Evolutionary conservation across 2,888 invertebrate species (phyloP).

Genomic region (Hipparchia sbordonii): DNA sequence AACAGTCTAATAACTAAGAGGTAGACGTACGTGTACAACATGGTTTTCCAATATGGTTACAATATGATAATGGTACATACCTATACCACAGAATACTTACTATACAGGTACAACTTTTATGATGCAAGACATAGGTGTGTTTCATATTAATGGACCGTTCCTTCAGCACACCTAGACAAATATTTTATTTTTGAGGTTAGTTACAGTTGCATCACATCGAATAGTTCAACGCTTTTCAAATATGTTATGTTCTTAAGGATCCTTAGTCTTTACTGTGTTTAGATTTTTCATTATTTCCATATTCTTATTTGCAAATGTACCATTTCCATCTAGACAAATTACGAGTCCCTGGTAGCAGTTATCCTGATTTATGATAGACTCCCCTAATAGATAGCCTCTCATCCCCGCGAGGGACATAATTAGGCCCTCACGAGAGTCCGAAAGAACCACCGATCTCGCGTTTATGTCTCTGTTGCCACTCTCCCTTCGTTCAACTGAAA

Average conservation of each 20-base stretch:
- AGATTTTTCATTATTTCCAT: background rate
- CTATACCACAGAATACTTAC: background rate
- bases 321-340: background rate
- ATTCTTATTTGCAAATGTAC: background rate
- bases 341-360: slow-evolving; percentile 46
- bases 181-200: slow-evolving; percentile 2
- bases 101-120: slow-evolving; percentile 2
- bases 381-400: slow-evolving; percentile 23
- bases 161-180: slow-evolving; percentile 18
- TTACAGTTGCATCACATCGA: background rate
- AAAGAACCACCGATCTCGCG: slow-evolving; percentile 19
- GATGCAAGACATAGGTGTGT: slow-evolving; percentile 19
- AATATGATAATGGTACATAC: slow-evolving; percentile 1
- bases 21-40: no score
- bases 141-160: slow-evolving; percentile 14
- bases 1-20: no score
- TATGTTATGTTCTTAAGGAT: no score
- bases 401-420: slow-evolving; percentile 61
- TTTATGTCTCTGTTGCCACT: slow-evolving; percentile 23
- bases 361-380: slow-evolving; percentile 66
- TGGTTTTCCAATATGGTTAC: background rate
- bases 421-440: slow-evolving; percentile 56
- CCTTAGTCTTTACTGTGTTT: no score
- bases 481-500: slow-evolving; percentile 22
- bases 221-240: background rate